phyloP scores from a whole-genome alignment of 1,140 invertebrate genomes.

The Drosophila nasuta region DNA sequence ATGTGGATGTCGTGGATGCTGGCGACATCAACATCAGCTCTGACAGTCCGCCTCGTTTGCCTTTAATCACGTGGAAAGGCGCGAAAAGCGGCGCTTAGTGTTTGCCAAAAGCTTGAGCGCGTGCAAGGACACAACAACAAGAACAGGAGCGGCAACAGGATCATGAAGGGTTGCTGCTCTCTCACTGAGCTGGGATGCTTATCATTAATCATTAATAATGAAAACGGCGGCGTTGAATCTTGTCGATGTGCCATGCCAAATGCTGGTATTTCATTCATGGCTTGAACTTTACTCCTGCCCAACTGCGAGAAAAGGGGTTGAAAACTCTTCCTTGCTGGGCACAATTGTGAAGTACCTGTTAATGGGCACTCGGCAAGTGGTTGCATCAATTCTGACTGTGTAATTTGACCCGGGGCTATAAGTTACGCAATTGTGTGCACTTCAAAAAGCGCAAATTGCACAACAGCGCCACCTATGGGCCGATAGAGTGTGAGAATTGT shows the following conservation, averaged over 20 bases:
- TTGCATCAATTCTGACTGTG: constrained; percentile 46
- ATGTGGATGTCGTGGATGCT: constrained; percentile 1
- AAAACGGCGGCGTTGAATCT: constrained; percentile 82
- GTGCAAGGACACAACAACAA: constrained; percentile 30
- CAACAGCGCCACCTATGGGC: constrained; percentile 58
- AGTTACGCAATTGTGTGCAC: constrained; percentile 79
- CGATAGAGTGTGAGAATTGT: constrained; percentile 33
- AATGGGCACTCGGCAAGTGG: constrained; percentile 78
- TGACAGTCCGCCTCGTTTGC: constrained; percentile 51
- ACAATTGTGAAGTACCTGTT: constrained; percentile 79
- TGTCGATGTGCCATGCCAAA: constrained; percentile 81
- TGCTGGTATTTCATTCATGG: constrained; percentile 79
- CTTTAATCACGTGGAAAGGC: constrained; percentile 84
- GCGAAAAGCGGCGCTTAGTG: constrained; percentile 82
- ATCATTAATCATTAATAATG: constrained; percentile 85
- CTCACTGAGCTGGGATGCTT: constrained; percentile 55
- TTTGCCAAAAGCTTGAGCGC: constrained; percentile 79
- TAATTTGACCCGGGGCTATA: constrained; percentile 84
- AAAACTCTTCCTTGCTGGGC: background rate
- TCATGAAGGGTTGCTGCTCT: constrained; percentile 50
- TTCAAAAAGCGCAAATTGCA: constrained; percentile 80
- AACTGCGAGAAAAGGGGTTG: background rate
- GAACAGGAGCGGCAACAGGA: constrained; percentile 22
- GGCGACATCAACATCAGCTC: constrained; percentile 39
- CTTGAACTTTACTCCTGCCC: background rate